These are phyloP conservation scores for Ochotona curzoniae DNA, from an alignment of 2,113 vertebrate species.

Conservation along the genomic window DNA sequence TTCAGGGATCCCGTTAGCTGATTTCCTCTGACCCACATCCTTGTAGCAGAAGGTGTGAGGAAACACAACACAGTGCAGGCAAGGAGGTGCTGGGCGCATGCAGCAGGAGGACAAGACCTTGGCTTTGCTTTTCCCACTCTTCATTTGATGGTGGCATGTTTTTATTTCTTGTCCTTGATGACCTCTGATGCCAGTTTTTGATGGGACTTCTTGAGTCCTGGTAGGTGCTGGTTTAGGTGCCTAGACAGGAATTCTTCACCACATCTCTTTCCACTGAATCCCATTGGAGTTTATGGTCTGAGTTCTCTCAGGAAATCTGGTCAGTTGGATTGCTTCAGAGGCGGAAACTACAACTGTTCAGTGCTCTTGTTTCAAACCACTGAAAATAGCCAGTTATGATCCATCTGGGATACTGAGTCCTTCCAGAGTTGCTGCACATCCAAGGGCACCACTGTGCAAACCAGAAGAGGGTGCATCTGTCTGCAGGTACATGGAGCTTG, in stretches of 20 bases:
- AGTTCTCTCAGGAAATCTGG: not conserved
- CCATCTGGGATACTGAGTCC: not conserved
- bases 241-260: not conserved
- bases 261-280: not conserved
- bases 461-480: not conserved
- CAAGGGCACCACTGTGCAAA: not conserved
- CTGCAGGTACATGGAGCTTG: not conserved
- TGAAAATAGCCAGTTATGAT: not conserved
- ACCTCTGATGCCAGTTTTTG: not conserved
- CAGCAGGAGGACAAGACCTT: not conserved
- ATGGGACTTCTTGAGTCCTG: not conserved
- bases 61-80: accelerated
- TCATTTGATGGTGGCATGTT: not conserved
- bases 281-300: not conserved
- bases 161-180: not conserved
- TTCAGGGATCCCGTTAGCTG: not conserved
- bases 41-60: not conserved
- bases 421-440: not conserved
- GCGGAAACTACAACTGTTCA: not conserved
- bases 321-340: not conserved
- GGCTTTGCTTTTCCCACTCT: not conserved
- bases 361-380: not conserved
- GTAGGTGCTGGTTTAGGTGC: not conserved
- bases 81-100: not conserved
- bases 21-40: not conserved